Evolutionary conservation across 2,888 invertebrate genomes (phyloP).

Genomic region (Athalia cordata): DNA sequence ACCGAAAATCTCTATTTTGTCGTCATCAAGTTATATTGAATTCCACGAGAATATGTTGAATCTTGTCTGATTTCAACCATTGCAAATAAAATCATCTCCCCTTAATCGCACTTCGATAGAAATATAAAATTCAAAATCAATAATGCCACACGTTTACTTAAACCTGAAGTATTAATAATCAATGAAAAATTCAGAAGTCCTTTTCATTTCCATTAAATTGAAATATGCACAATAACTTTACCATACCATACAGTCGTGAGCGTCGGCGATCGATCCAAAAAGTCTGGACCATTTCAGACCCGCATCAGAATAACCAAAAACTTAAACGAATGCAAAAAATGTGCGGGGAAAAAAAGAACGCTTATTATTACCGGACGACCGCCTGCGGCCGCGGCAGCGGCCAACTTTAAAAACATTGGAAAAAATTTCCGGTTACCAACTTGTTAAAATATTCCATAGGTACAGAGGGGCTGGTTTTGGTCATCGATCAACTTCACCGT

Average conservation of each 20-base stretch:
- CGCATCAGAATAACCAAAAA: too few relatives aligned
- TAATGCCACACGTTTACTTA: too few relatives aligned
- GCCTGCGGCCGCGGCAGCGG: not conserved
- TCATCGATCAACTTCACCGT: constrained; percentile 37
- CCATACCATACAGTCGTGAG: too few relatives aligned
- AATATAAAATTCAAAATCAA: too few relatives aligned
- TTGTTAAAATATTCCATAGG: constrained; percentile 25
- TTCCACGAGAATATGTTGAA: not conserved
- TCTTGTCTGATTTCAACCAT: constrained; percentile 7
- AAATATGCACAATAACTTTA: too few relatives aligned
- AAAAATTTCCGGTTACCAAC: not conserved
- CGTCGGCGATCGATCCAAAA: too few relatives aligned
- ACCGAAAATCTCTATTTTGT: constrained; percentile 19
- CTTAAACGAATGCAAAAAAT: not conserved
- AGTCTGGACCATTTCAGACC: too few relatives aligned
- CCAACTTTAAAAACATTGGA: not conserved
- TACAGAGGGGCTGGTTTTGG: not conserved
- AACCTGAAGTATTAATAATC: too few relatives aligned
- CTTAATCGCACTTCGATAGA: too few relatives aligned
- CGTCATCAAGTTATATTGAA: constrained; percentile 15
- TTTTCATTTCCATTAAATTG: too few relatives aligned
- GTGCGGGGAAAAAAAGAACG: not conserved
- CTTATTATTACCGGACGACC: not conserved
- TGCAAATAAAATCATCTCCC: not conserved
- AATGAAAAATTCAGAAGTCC: too few relatives aligned